Conservation (phyloP, 2,797 vertebrate genomes). For the Anguilla pacifica region DNA sequence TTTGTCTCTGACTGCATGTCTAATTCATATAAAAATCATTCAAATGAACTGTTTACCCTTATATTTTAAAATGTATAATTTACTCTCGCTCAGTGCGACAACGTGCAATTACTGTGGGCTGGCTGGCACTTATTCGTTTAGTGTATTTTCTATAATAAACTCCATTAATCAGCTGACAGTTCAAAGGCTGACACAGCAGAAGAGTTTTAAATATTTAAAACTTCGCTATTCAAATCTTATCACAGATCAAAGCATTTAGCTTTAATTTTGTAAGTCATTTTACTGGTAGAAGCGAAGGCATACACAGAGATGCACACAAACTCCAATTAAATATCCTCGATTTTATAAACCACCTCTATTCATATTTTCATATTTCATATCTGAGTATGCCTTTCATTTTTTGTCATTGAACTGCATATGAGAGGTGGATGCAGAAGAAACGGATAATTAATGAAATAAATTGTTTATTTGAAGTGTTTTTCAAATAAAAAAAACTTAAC, state of each 20-base stretch:
- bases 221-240: conserved; percentile 75
- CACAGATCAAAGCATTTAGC: conserved; percentile 77
- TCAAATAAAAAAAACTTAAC: neutral
- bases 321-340: conserved; percentile 72
- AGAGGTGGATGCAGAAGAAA: conserved; percentile 48
- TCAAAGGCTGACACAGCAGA: conserved; percentile 74
- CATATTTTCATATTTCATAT: conserved; percentile 67
- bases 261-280: conserved; percentile 73
- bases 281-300: conserved; percentile 66
- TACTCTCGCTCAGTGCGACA: conserved; percentile 69
- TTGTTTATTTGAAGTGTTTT: conserved; percentile 58
- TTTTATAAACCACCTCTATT: conserved; percentile 68
- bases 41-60: conserved; percentile 78
- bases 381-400: conserved; percentile 64
- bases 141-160: conserved; percentile 79
- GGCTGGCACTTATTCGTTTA: conserved; percentile 70
- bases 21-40: conserved; percentile 75
- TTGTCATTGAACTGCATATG: conserved; percentile 54
- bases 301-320: conserved; percentile 65
- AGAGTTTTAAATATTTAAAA: conserved; percentile 82
- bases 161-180: conserved; percentile 75
- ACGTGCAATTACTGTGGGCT: conserved; percentile 73
- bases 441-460: conserved; percentile 65
- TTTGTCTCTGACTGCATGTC: conserved; percentile 70
- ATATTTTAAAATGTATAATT: conserved; percentile 77